Evolutionary conservation across 2,888 invertebrate species (phyloP).

Genomic region (Drosophila pseudotalamancana): DNA sequence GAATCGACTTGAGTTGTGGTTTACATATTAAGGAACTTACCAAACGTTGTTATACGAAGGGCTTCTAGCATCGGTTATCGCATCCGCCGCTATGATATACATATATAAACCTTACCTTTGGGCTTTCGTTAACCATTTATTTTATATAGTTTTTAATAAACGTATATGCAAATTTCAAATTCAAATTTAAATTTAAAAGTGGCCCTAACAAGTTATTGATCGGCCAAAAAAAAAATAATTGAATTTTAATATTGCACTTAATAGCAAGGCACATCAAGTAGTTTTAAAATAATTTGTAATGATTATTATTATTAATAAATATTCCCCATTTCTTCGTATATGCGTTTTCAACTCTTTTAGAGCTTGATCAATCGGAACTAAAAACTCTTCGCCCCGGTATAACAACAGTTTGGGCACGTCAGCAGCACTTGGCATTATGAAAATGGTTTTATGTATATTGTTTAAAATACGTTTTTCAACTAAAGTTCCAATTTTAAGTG

Average conservation of each 20-base stretch:
- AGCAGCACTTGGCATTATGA: conserved; percentile 59
- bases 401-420: conserved; percentile 77
- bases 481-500: conserved; percentile 35
- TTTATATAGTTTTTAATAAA: conserved; percentile 24
- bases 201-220: conserved; percentile 16
- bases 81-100: conserved; percentile 79
- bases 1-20: conserved; percentile 49
- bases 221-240: conserved; percentile 27
- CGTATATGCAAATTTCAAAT: conserved; percentile 39
- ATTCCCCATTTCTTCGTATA: conserved; percentile 5
- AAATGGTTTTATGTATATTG: conserved; percentile 22
- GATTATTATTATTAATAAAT: conserved; percentile 4
- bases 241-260: neutral
- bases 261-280: conserved; percentile 2
- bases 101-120: conserved; percentile 82
- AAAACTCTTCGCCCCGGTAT: conserved; percentile 48
- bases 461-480: neutral
- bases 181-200: conserved; percentile 42
- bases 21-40: conserved; percentile 82
- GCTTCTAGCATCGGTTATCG: conserved; percentile 74
- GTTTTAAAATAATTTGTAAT: neutral
- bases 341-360: neutral
- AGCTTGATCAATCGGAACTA: conserved; percentile 12
- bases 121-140: conserved; percentile 36
- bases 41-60: conserved; percentile 83